Conservation (phyloP, 2,113 vertebrate species). For the Toxotes jaculatrix region DNA sequence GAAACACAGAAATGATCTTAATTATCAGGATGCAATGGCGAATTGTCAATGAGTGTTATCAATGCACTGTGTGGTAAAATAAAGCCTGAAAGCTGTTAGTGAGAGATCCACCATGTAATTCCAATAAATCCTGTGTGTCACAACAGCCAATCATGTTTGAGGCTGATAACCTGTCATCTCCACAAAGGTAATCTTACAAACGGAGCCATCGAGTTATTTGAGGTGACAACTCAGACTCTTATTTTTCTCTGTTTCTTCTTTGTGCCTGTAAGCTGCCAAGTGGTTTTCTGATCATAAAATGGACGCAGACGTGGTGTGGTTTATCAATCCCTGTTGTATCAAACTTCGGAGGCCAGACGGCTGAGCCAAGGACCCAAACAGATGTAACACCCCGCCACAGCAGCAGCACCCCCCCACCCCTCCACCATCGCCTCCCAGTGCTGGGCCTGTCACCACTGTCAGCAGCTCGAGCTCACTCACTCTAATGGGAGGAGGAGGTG, state of each 20-base stretch:
- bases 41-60: conserved; percentile 36
- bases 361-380: conserved; percentile 55
- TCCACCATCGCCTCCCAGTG: conserved; percentile 8
- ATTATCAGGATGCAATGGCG: conserved; percentile 30
- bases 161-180: conserved; percentile 24
- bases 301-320: conserved; percentile 28
- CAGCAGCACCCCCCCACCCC: conserved; percentile 17
- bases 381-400: conserved; percentile 47
- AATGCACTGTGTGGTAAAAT: neutral
- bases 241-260: neutral
- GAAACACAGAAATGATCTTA: conserved; percentile 50
- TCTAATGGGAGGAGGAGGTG: conserved; percentile 60
- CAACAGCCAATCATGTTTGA: conserved; percentile 18
- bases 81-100: conserved; percentile 13
- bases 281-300: conserved; percentile 50
- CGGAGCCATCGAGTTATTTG: conserved; percentile 16
- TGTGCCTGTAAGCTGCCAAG: conserved; percentile 33
- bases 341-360: conserved; percentile 45
- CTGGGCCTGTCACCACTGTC: conserved; percentile 68
- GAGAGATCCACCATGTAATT: conserved; percentile 11
- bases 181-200: conserved; percentile 30
- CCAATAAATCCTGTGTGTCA: neutral
- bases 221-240: conserved; percentile 15
- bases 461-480: conserved; percentile 62
- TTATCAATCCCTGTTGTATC: conserved; percentile 33